These are phyloP conservation scores for Pelecanoides urinatrix DNA, from an alignment of 2,113 vertebrate genomes.

Conservation along the genomic window DNA sequence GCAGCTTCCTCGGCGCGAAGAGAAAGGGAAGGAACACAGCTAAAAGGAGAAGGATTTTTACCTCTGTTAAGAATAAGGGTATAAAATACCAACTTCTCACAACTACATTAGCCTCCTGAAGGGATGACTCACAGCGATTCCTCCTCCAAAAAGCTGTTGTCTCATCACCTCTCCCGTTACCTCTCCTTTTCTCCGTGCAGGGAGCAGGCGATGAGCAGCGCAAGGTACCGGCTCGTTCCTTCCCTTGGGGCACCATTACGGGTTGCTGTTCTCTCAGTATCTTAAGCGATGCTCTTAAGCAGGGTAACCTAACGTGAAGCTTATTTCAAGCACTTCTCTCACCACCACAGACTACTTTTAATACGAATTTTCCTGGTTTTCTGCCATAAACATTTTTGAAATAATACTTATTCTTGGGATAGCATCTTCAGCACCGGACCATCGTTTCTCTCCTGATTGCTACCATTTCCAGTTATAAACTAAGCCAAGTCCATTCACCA, in stretches of 20 bases:
- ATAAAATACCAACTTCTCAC: not conserved
- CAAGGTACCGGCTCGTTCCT: not conserved
- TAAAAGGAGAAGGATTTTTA: not conserved
- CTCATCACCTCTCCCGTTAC: too few relatives aligned
- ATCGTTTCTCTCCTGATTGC: fast-evolving
- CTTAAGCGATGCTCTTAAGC: not conserved
- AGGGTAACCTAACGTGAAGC: not conserved
- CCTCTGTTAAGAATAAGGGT: not conserved
- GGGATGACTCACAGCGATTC: not conserved
- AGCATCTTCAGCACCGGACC: not conserved
- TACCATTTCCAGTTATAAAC: not conserved
- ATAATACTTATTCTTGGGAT: fast-evolving
- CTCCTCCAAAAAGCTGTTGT: not conserved
- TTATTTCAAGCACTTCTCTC: not conserved
- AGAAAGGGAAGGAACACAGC: not conserved
- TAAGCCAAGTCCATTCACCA: not conserved
- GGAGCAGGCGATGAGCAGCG: not conserved
- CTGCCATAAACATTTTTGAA: too few relatives aligned
- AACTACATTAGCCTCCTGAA: not conserved
- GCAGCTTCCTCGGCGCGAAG: not conserved
- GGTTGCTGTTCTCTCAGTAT: not conserved
- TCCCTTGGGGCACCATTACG: not conserved
- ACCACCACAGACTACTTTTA: too few relatives aligned
- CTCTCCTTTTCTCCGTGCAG: not conserved
- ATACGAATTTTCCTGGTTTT: too few relatives aligned